These are phyloP conservation scores for Papilio machaon DNA, from an alignment of 1,140 invertebrate genomes.

Conservation along the genomic window DNA sequence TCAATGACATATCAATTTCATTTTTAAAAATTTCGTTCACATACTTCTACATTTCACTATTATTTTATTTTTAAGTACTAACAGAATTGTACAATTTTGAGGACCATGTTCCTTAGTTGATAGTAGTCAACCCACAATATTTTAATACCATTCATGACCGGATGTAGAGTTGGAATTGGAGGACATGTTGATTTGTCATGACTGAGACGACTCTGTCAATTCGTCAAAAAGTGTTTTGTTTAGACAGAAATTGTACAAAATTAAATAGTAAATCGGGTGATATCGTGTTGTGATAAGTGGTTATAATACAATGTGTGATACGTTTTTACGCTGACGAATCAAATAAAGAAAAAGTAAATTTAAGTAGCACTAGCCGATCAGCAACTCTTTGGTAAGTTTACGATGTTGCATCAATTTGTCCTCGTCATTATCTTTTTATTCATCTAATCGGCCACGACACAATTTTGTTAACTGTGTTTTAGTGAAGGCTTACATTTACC, in stretches of 20 bases:
- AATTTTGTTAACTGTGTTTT: constrained; percentile 54
- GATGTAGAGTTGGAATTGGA: constrained; percentile 73
- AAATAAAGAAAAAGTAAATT: constrained; percentile 59
- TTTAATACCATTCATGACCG: constrained; percentile 53
- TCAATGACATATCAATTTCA: background rate
- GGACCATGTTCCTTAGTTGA: constrained; percentile 8
- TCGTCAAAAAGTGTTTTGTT: constrained; percentile 80
- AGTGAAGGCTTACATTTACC: constrained; percentile 25
- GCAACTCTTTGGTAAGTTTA: constrained; percentile 75
- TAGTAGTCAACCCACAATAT: background rate
- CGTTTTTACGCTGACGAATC: constrained; percentile 69
- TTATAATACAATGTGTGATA: constrained; percentile 73
- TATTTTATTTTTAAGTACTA: background rate
- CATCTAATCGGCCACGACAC: constrained; percentile 56
- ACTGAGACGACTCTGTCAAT: constrained; percentile 77
- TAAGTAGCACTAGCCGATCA: constrained; percentile 54
- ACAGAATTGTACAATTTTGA: background rate
- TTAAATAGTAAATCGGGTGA: constrained; percentile 69
- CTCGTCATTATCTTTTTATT: constrained; percentile 67
- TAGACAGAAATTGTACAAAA: constrained; percentile 75
- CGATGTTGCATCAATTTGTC: constrained; percentile 69
- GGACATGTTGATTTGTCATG: constrained; percentile 80
- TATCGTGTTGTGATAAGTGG: constrained; percentile 68
- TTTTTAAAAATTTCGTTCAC: background rate
- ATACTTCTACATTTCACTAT: background rate